phyloP scores from a whole-genome alignment of 2,888 invertebrate genomes.

The Trichopoda pennipes region DNA sequence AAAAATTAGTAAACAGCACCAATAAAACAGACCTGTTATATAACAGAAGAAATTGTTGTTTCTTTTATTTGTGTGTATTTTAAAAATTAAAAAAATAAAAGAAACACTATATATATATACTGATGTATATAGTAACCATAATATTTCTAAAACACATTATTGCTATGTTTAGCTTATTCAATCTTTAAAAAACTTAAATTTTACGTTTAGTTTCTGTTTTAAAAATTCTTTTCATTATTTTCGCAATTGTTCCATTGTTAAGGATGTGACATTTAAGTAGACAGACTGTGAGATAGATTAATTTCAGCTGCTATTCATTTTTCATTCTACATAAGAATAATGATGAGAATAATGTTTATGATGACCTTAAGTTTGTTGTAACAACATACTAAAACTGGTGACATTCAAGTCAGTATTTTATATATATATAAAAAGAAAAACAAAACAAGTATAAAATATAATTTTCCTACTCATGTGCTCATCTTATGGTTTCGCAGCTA shows the following conservation, averaged over 20 bases:
- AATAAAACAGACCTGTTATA: too few species aligned
- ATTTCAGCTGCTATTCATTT: constrained; percentile 3
- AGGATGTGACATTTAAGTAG: constrained; percentile 26
- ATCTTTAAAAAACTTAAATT: background rate
- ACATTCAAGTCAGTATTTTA: constrained; percentile 24
- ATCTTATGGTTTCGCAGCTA: background rate
- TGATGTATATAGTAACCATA: too few species aligned
- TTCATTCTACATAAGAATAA: constrained; percentile 7
- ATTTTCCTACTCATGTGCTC: constrained; percentile 8
- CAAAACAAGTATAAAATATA: constrained; percentile 1
- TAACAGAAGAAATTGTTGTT: too few species aligned
- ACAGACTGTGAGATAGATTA: background rate
- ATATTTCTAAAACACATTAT: too few species aligned
- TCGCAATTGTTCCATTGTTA: constrained; percentile 7
- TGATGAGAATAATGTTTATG: constrained; percentile 8
- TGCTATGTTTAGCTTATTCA: background rate
- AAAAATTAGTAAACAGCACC: too few species aligned
- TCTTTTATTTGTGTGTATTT: too few species aligned
- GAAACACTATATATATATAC: too few species aligned
- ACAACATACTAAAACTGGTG: constrained; percentile 28
- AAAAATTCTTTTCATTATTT: background rate
- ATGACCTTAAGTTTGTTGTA: constrained; percentile 35
- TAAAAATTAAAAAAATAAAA: too few species aligned
- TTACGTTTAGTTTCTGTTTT: background rate
- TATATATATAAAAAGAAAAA: constrained; percentile 1